Conservation (phyloP, 2,113 vertebrate species). For the Chaetura pelagica region DNA sequence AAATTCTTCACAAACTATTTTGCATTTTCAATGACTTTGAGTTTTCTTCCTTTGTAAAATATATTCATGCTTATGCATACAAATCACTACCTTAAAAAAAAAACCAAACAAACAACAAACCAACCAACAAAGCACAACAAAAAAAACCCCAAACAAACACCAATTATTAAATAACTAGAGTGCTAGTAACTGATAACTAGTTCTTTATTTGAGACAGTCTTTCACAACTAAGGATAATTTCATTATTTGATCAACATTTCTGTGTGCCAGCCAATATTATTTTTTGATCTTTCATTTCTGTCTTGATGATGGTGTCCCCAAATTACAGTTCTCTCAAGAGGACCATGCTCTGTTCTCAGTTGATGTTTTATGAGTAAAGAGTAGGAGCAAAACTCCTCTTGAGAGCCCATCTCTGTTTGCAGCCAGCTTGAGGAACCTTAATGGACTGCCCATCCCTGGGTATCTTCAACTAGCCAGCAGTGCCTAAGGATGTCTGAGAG, state of each 20-base stretch:
- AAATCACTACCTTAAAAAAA: neutral
- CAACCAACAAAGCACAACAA: too few relatives aligned
- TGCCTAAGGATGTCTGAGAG: neutral
- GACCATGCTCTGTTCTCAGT: neutral
- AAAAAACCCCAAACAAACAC: too few relatives aligned
- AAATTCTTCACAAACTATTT: neutral
- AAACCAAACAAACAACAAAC: too few relatives aligned
- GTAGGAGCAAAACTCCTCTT: neutral
- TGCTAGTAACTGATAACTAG: neutral
- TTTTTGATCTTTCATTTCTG: neutral
- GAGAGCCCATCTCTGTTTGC: neutral
- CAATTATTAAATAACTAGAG: neutral
- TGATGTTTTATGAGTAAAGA: neutral
- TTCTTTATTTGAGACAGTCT: neutral
- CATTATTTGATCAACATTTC: neutral
- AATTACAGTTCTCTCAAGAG: neutral
- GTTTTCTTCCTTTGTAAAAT: neutral
- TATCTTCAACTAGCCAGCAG: neutral
- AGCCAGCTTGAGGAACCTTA: neutral
- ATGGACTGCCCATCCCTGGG: neutral
- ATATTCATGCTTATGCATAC: neutral
- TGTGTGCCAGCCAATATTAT: neutral
- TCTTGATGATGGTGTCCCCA: neutral
- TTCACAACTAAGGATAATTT: neutral
- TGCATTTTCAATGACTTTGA: neutral